A percentile compares a stretch with the other conserved stretches of the same genome.
These are phyloP conservation scores for Anthophora plumipes DNA, from an alignment of 2,888 invertebrate genomes.

Conservation along the genomic window DNA sequence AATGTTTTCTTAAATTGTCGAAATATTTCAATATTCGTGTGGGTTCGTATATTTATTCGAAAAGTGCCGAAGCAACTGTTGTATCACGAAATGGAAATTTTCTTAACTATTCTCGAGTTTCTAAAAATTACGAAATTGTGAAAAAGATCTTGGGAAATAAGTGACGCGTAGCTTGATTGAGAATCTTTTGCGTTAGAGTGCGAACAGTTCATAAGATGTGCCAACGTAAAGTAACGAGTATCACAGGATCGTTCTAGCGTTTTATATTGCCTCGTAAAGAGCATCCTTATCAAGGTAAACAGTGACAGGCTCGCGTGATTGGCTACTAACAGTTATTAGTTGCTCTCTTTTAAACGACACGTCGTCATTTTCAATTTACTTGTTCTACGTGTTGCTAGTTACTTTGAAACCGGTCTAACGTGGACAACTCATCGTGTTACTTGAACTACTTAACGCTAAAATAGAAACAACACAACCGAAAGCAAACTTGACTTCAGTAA, in stretches of 20 bases:
- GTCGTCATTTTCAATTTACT: slow-evolving; percentile 20
- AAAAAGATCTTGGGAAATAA: not conserved
- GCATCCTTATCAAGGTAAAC: slow-evolving; percentile 24
- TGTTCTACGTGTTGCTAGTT: not conserved
- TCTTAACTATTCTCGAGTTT: too few relatives aligned
- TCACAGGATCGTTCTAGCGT: not conserved
- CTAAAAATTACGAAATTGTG: not conserved
- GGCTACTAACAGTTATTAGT: slow-evolving; percentile 27
- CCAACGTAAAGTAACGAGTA: slow-evolving; percentile 3
- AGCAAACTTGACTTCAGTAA: not conserved
- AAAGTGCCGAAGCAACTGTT: too few relatives aligned
- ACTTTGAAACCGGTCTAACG: slow-evolving; percentile 24
- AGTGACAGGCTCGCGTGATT: slow-evolving; percentile 6
- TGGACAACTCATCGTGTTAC: not conserved
- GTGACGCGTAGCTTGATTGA: too few relatives aligned
- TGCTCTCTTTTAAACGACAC: slow-evolving; percentile 25
- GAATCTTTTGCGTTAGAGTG: not conserved
- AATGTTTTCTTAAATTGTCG: too few relatives aligned
- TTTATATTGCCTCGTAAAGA: not conserved
- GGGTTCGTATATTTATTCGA: too few relatives aligned
- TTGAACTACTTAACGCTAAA: not conserved
- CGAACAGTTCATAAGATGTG: not conserved
- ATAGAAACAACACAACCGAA: not conserved
- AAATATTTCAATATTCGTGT: too few relatives aligned
- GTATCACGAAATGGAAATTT: too few relatives aligned